A percentile compares a stretch with the other conserved stretches of the same genome.
These are phyloP conservation scores for Orchestes rusci DNA, from an alignment of 2,888 invertebrate species.

Conservation along the genomic window DNA sequence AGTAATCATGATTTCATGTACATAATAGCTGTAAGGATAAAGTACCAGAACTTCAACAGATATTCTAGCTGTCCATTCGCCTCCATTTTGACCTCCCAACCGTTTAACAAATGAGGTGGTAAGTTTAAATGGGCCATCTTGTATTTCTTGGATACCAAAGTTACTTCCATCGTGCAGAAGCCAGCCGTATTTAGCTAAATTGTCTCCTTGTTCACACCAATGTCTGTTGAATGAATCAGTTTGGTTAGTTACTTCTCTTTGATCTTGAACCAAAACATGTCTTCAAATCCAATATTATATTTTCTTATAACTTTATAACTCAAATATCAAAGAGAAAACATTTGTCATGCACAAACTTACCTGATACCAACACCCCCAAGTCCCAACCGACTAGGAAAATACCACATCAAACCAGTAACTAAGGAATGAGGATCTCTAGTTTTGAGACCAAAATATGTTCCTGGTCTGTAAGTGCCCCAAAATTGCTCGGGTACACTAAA, in stretches of 20 bases:
- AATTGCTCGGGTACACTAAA: conserved; percentile 68
- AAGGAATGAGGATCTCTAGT: conserved; percentile 83
- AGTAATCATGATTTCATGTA: conserved; percentile 1
- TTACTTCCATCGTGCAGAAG: conserved; percentile 83
- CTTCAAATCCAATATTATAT: too few relatives aligned
- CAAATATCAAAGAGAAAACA: too few relatives aligned
- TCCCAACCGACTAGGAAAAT: conserved; percentile 62
- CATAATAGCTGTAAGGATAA: background rate
- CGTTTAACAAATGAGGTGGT: conserved; percentile 86
- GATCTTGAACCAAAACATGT: too few relatives aligned
- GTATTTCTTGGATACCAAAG: conserved; percentile 87
- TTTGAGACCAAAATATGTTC: conserved; percentile 85
- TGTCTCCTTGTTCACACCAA: conserved; percentile 88
- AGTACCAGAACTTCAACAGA: conserved; percentile 51
- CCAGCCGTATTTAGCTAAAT: conserved; percentile 81
- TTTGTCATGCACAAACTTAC: conserved; percentile 34
- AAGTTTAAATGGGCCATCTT: conserved; percentile 69
- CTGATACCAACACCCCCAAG: conserved; percentile 70
- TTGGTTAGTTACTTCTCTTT: background rate
- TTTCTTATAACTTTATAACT: too few relatives aligned
- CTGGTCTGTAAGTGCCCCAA: conserved; percentile 93
- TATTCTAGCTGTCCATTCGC: conserved; percentile 89
- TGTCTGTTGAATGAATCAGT: conserved; percentile 52
- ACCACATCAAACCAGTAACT: conserved; percentile 96
- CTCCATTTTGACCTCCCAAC: conserved; percentile 71